Base-by-base conservation (phyloP, 2,888 invertebrate species). In the Euphydryas editha region DNA sequence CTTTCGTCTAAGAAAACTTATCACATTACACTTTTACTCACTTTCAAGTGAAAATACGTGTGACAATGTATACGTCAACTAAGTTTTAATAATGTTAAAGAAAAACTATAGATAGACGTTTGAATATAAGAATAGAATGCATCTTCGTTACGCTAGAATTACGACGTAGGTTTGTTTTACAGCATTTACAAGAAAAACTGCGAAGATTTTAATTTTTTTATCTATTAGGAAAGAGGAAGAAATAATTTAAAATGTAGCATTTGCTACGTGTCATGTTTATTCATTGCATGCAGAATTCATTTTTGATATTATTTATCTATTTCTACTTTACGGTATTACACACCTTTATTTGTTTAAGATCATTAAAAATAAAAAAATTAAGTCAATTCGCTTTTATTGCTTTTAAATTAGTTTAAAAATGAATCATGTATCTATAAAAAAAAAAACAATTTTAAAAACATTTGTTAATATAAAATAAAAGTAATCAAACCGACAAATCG, bases 1-100 rank as follows among this genome's bases (percentile, higher is more conserved):
- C 82, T 80, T 81, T 81, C 79, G 73, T 70, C 68, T 65, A 69
- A 75, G 79, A 76, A 77, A 81, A 82, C 76, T 79, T 77, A 81
- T 78, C 76, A 68, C 75, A 66, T 59, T 55, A 66, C 64, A 73
- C 73, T 72, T 68, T 72, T 73, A 71, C 72, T 66, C 18, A 66
- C 71, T 72, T 71, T 73, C 73, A 59, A 65, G 66, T 57, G 57
- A 61, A 67, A 57, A 54, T 42, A 62, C 55, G 37, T 62, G 65
- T 62, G 62, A 70, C 56, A 62, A 55, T 59, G 49, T 69, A 59
- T 55, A 42, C 18, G 21, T 18, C 30, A 42, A 58, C 47, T 49
- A 37, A 39, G 57, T 42, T 49, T 30, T 39, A 24, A 24, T 51
- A 24, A 24, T 20, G 20, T 13, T 20, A 18, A 18, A 18, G 13